These are phyloP conservation scores for Melolontha melolontha DNA, from an alignment of 2,888 invertebrate species.

Conservation along the genomic window DNA sequence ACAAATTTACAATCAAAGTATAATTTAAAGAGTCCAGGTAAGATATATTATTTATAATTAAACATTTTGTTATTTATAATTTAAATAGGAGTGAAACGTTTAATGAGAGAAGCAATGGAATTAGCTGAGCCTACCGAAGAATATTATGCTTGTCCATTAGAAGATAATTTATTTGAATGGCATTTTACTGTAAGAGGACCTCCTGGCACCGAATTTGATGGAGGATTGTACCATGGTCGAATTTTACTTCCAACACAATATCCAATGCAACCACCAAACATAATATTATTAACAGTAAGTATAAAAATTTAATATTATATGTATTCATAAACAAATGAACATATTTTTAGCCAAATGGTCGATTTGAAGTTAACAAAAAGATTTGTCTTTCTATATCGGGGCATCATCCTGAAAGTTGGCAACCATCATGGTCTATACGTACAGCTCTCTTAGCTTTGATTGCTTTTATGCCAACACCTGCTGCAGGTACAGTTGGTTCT, in stretches of 20 bases:
- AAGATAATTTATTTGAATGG: slow-evolving; percentile 98
- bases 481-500: slow-evolving; percentile 91
- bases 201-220: slow-evolving; percentile 87
- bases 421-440: slow-evolving; percentile 96
- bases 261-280: slow-evolving; percentile 97
- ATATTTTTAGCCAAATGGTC: slow-evolving; percentile 82
- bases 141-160: slow-evolving; percentile 89
- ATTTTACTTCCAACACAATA: slow-evolving; percentile 93
- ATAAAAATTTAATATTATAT: background rate
- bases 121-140: slow-evolving; percentile 88
- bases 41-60: slow-evolving; percentile 45
- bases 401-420: slow-evolving; percentile 98
- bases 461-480: slow-evolving; percentile 94
- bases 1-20: slow-evolving; percentile 69
- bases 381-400: slow-evolving; percentile 96
- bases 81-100: slow-evolving; percentile 84
- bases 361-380: slow-evolving; percentile 94
- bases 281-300: slow-evolving; percentile 87
- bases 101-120: slow-evolving; percentile 93
- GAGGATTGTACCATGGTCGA: slow-evolving; percentile 92
- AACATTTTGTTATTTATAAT: slow-evolving; percentile 45
- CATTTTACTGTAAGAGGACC: slow-evolving; percentile 96
- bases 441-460: slow-evolving; percentile 92
- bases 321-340: no score
- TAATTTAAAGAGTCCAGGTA: slow-evolving; percentile 73